These are phyloP conservation scores for Contarinia nasturtii DNA, from an alignment of 1,140 invertebrate species.

Conservation along the genomic window DNA sequence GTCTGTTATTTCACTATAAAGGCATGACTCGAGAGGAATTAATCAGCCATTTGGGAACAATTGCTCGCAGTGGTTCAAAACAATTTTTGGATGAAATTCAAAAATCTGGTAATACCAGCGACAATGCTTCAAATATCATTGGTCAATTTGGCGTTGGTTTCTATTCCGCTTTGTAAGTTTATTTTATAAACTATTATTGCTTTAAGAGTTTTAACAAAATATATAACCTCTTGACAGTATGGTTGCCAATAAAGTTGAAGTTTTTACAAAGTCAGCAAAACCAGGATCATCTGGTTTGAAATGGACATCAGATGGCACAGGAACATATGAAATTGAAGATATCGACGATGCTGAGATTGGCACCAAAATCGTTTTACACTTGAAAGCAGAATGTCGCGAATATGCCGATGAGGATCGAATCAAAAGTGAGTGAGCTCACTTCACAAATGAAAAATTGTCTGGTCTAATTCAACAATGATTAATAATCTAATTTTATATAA, in stretches of 20 bases:
- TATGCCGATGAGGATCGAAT: slow-evolving; percentile 76
- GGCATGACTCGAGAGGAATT: slow-evolving; percentile 90
- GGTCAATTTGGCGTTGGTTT: slow-evolving; percentile 98
- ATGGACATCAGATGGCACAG: slow-evolving; percentile 83
- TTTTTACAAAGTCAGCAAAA: slow-evolving; percentile 54
- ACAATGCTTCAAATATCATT: slow-evolving; percentile 63
- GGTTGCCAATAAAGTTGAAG: slow-evolving; percentile 87
- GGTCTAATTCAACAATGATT: too few species aligned
- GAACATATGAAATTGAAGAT: slow-evolving; percentile 74
- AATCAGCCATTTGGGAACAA: slow-evolving; percentile 79
- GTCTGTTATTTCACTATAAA: not conserved
- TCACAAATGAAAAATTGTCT: too few species aligned
- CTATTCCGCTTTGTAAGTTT: slow-evolving; percentile 65
- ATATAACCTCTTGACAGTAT: slow-evolving; percentile 37
- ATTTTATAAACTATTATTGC: too few species aligned
- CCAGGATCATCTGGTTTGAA: slow-evolving; percentile 46
- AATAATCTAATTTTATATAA: not conserved
- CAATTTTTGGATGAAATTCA: slow-evolving; percentile 79
- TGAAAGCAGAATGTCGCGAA: slow-evolving; percentile 71
- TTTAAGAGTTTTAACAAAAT: too few species aligned
- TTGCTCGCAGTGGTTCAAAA: slow-evolving; percentile 88
- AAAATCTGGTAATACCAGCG: slow-evolving; percentile 36
- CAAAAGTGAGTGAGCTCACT: too few species aligned
- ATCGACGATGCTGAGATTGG: slow-evolving; percentile 67
- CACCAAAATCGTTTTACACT: slow-evolving; percentile 82